Evolutionary conservation across 2,888 invertebrate species (phyloP).

Genomic region (Dromius quadrimaculatus): DNA sequence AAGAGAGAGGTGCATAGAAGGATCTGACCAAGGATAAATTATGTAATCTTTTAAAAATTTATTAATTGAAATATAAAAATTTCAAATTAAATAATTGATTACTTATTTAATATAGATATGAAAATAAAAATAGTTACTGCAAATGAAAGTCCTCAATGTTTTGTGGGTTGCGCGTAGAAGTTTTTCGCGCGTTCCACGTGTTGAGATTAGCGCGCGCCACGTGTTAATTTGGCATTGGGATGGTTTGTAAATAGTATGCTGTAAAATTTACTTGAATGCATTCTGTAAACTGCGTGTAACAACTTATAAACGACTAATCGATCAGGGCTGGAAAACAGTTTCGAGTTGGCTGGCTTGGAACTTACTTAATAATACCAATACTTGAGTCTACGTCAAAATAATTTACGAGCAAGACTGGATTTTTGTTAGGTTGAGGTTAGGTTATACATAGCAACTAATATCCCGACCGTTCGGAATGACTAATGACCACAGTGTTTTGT

Average conservation of each 20-base stretch:
- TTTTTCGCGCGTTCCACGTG: conserved; percentile 21
- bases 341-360: conserved; percentile 54
- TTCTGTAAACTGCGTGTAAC: conserved; percentile 43
- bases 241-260: too few species aligned
- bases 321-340: conserved; percentile 60
- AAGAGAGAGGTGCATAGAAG: neutral
- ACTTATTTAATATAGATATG: neutral
- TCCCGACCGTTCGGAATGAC: conserved; percentile 66
- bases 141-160: neutral
- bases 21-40: conserved; percentile 24
- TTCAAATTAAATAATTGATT: neutral
- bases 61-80: neutral
- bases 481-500: conserved; percentile 66
- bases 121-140: neutral
- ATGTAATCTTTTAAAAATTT: conserved; percentile 26
- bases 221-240: conserved; percentile 33
- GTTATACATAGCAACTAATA: conserved; percentile 66
- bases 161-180: neutral
- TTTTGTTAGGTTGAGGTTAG: conserved; percentile 66
- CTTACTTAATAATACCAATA: conserved; percentile 62
- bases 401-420: conserved; percentile 66
- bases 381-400: conserved; percentile 65
- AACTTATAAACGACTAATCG: conserved; percentile 50
- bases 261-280: conserved; percentile 44
- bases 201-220: conserved; percentile 14